A percentile compares a stretch with the other conserved stretches of the same genome.
Conservation (phyloP, 2,113 vertebrate genomes). For the Mixornis gularis region DNA sequence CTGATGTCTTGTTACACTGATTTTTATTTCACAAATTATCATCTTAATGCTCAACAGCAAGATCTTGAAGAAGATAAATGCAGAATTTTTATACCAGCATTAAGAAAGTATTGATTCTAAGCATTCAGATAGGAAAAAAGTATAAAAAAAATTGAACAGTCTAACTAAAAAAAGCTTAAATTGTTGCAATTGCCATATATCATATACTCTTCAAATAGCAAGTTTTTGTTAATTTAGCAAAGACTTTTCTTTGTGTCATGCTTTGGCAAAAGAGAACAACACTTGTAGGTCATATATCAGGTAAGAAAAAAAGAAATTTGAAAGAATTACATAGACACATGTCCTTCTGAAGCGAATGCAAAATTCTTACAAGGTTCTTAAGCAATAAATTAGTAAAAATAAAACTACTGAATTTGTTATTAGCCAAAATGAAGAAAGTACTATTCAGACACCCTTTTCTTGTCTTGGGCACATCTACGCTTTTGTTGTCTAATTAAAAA, state of each 20-base stretch:
- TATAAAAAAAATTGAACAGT: not conserved
- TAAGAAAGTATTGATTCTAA: not conserved
- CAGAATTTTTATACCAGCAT: not conserved
- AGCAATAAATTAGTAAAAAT: not conserved
- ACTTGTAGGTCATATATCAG: not conserved
- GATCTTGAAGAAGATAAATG: not conserved
- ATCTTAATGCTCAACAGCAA: not conserved
- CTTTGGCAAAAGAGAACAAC: not conserved
- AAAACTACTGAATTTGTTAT: not conserved
- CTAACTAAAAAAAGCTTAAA: not conserved
- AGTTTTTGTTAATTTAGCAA: not conserved
- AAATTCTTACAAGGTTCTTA: not conserved
- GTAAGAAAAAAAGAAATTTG: not conserved
- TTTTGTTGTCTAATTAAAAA: not conserved
- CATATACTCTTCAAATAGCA: not conserved
- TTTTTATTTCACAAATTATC: not conserved
- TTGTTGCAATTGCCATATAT: not conserved
- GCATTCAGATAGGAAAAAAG: not conserved
- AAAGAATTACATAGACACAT: not conserved
- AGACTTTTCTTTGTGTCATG: not conserved
- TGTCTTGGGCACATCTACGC: not conserved
- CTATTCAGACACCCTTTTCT: not conserved
- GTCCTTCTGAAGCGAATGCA: not conserved
- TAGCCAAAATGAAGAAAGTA: not conserved
- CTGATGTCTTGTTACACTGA: not conserved